Evolutionary conservation across 2,888 invertebrate genomes (phyloP), one percentile per base, ranked within the genome.

Genomic region (Heliconius cydno): DNA sequence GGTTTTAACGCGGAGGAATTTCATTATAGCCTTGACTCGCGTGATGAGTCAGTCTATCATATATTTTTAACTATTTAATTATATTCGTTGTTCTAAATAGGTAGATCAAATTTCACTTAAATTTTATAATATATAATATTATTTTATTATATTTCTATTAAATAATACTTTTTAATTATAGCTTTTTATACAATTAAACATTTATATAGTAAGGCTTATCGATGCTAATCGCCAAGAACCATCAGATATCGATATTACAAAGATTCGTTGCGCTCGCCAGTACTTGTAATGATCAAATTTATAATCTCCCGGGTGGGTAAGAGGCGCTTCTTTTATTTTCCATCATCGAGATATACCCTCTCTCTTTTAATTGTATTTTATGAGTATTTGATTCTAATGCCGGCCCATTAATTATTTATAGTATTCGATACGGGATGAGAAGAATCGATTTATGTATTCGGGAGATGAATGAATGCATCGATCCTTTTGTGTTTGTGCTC

Each of bases 361-460:
- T 93, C 91, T 92, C 92, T 93, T 94, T 94, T 94, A 94, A 95
- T 95, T 95, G 94, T 95, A 94, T 95, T 95, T 95, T 94, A 94
- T 94, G 94, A 93, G 94, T 93, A 93, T 95, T 94, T 94, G 95
- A 95, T 95, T 95, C 94, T 94, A 94, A 95, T 95, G 91, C 91
- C 86, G 89, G 91, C 88, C 93, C 93, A 94, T 95, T 94, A 94
- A 94, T 94, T 94, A 94, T 94, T 94, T 92, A 94, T 93, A 94
- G 92, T 93, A 93, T 94, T 93, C 94, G 92, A 92, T 94, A 92
- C 90, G 93, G 92, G 92, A 92, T 90, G 90, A 89, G 89, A 28
- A 89, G 88, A 89, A 90, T 92, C 91, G 92, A 94, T 93, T 94
- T 93, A 93, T 94, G 90, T 90, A 90, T 89, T 88, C 88, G 87